phyloP scores from a whole-genome alignment of 2,797 vertebrate species.

The Harpagifer antarcticus region DNA sequence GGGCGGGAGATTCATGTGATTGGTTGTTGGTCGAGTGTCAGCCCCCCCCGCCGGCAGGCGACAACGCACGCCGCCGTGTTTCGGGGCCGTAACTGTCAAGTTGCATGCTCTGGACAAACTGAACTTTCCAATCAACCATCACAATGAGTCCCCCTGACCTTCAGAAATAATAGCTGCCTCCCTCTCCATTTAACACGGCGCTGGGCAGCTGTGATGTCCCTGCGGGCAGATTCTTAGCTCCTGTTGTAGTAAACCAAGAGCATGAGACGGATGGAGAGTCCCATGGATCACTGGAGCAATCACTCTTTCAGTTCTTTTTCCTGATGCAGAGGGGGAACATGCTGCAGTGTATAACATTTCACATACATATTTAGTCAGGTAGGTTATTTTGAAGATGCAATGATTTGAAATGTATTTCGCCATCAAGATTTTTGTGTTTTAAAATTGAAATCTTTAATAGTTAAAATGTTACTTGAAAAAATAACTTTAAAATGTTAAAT shows the following conservation, averaged over 20 bases:
- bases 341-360: too few relatives aligned
- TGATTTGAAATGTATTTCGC: neutral
- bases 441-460: neutral
- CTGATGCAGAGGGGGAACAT: too few relatives aligned
- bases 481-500: neutral
- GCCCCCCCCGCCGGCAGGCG: too few relatives aligned
- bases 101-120: conserved; percentile 39
- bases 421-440: neutral
- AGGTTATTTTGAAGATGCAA: neutral
- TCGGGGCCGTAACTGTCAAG: too few relatives aligned
- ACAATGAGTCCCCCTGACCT: conserved; percentile 54
- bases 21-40: too few relatives aligned
- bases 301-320: neutral
- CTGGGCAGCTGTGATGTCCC: conserved; percentile 31
- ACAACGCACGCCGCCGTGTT: too few relatives aligned
- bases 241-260: conserved; percentile 32
- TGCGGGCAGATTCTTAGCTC: conserved; percentile 3
- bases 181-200: conserved; percentile 18
- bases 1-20: too few relatives aligned
- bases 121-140: conserved; percentile 40
- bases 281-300: conserved; percentile 9
- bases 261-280: conserved; percentile 25
- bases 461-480: neutral
- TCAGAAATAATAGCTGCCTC: conserved; percentile 47
- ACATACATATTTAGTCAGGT: too few relatives aligned